Evolutionary conservation across 2,113 vertebrate species (phyloP).

Genomic region (Donacobius atricapilla): DNA sequence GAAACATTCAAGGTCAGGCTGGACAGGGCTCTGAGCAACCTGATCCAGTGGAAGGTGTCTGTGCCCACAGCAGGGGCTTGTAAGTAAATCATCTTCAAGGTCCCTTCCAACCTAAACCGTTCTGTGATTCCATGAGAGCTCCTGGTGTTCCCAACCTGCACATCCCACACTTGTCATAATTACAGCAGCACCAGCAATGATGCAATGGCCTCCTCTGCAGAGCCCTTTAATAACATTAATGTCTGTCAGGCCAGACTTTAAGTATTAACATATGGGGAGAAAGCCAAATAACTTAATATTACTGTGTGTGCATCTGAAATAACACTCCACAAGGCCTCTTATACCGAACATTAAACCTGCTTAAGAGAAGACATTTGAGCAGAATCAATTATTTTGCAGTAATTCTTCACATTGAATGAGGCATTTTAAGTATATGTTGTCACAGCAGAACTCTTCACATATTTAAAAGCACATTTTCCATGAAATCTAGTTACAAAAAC

Average conservation of each 20-base stretch:
- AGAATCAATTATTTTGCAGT: conserved; percentile 31
- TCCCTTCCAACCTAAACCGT: neutral
- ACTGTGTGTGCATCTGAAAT: neutral
- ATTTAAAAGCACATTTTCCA: neutral
- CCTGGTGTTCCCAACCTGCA: neutral
- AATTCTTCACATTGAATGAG: neutral
- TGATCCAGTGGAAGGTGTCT: neutral
- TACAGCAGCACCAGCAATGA: neutral
- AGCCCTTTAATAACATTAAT: neutral
- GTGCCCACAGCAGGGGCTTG: neutral
- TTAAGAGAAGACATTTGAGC: conserved; percentile 15
- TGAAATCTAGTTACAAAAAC: neutral
- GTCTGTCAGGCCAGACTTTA: neutral
- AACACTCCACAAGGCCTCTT: conserved; percentile 12
- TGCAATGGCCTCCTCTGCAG: neutral
- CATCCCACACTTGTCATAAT: neutral
- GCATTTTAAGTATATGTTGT: neutral
- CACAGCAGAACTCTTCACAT: neutral
- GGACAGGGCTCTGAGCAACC: neutral
- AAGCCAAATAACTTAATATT: conserved; percentile 32
- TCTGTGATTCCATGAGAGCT: neutral
- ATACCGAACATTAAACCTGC: neutral
- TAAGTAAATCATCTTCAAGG: neutral
- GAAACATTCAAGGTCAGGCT: neutral
- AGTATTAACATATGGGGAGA: neutral